Evolutionary conservation across 2,113 vertebrate genomes (phyloP).

Genomic region (Romanogobio albipinnatus): DNA sequence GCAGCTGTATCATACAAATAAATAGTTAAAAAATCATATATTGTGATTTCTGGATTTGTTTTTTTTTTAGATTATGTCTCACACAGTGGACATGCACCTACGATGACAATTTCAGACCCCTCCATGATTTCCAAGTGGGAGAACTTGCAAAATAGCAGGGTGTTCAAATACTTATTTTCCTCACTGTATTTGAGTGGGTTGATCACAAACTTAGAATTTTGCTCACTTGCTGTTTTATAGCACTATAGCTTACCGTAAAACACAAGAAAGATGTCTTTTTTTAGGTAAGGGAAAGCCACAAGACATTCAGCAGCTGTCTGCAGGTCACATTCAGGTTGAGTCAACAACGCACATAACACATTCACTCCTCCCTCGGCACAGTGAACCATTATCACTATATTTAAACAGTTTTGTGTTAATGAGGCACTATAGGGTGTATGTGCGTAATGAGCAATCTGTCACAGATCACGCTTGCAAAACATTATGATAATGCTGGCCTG

Average conservation of each 20-base stretch:
- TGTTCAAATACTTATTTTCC: too few relatives aligned
- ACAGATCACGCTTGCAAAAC: slow-evolving; percentile 11
- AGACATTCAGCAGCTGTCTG: slow-evolving; percentile 28
- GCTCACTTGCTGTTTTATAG: neutral
- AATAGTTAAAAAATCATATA: too few relatives aligned
- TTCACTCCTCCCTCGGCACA: neutral
- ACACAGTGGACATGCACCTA: too few relatives aligned
- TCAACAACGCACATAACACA: slow-evolving; percentile 21
- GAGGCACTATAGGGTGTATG: slow-evolving; percentile 19
- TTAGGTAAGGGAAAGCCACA: neutral
- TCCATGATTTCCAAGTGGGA: too few relatives aligned
- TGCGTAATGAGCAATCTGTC: slow-evolving; percentile 36
- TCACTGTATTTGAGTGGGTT: neutral
- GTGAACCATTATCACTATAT: slow-evolving; percentile 26
- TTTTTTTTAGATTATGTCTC: too few relatives aligned
- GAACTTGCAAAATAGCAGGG: too few relatives aligned
- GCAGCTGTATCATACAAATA: too few relatives aligned
- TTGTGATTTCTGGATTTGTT: too few relatives aligned
- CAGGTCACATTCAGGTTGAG: slow-evolving; percentile 38
- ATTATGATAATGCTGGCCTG: slow-evolving; percentile 34
- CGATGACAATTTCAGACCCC: too few relatives aligned
- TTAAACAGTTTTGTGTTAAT: slow-evolving; percentile 30
- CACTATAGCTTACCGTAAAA: neutral
- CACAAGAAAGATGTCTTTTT: neutral
- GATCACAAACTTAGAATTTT: neutral